These are phyloP conservation scores for Monochamus alternatus DNA, from an alignment of 2,888 invertebrate genomes.

Conservation along the genomic window DNA sequence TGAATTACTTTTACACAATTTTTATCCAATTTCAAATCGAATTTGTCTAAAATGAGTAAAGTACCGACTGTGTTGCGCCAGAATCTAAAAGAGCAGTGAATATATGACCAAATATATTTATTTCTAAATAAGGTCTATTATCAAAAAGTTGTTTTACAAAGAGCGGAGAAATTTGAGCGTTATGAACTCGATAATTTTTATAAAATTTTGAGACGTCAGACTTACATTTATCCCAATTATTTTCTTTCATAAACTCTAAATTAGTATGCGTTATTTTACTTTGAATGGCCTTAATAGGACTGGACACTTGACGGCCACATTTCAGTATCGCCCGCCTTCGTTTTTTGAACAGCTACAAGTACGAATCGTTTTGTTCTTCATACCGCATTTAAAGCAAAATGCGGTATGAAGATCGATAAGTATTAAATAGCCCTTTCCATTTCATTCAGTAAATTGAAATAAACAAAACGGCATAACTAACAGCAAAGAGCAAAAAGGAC, in stretches of 20 bases:
- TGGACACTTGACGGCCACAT: conserved; percentile 13
- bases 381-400: conserved; percentile 33
- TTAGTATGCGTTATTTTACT: conserved; percentile 5
- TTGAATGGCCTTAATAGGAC: not conserved
- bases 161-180: conserved; percentile 18
- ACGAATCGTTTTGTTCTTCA: not conserved
- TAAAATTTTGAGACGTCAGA: conserved; percentile 3
- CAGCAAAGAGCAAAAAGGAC: too few species aligned
- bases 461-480: too few species aligned
- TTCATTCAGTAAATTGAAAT: too few species aligned
- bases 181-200: conserved; percentile 6
- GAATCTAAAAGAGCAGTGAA: conserved; percentile 28
- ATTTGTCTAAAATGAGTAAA: conserved; percentile 4
- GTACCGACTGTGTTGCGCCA: conserved; percentile 9
- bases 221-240: conserved; percentile 23
- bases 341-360: conserved; percentile 35
- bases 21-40: conserved; percentile 14
- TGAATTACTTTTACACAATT: conserved; percentile 13
- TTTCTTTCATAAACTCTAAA: conserved; percentile 6
- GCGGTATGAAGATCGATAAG: too few species aligned
- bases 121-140: conserved; percentile 25
- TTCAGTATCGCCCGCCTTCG: not conserved
- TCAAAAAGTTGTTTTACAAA: conserved; percentile 20
- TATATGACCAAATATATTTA: conserved; percentile 22
- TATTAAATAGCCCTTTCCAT: too few species aligned